Conservation (phyloP, 2,797 vertebrate genomes). For the Caiman crocodilus region DNA sequence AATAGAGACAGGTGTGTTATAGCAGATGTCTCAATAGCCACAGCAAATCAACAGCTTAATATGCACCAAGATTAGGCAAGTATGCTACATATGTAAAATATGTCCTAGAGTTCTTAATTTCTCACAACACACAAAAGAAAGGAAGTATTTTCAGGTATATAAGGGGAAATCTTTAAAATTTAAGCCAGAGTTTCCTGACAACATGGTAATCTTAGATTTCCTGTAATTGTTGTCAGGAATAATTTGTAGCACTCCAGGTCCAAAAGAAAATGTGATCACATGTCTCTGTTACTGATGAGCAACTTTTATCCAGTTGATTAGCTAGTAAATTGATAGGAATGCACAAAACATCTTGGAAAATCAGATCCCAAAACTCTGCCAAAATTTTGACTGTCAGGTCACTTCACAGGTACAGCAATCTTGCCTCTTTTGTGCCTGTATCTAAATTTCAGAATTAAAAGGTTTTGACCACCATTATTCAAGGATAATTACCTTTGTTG, state of each 20-base stretch:
- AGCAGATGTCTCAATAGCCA: rapidly evolving
- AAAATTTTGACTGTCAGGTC: neutral
- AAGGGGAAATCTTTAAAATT: neutral
- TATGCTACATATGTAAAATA: rapidly evolving
- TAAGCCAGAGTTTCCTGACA: neutral
- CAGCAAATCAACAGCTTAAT: no score
- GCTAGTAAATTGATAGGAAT: neutral
- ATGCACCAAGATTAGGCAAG: neutral
- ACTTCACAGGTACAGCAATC: neutral
- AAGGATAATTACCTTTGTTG: slow-evolving; percentile 46
- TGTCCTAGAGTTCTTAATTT: neutral
- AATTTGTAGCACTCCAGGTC: neutral
- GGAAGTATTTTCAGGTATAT: neutral
- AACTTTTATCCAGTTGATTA: neutral
- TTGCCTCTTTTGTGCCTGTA: neutral
- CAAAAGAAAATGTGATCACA: neutral
- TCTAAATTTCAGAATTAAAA: slow-evolving; percentile 24
- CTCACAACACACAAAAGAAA: neutral
- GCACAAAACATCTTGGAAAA: neutral
- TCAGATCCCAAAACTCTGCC: neutral
- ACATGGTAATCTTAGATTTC: neutral
- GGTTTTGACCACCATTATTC: rapidly evolving
- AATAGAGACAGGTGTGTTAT: neutral
- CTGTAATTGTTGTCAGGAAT: neutral
- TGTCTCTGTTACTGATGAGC: neutral